phyloP scores from a whole-genome alignment of 2,113 vertebrate species.

The Mixornis gularis region DNA sequence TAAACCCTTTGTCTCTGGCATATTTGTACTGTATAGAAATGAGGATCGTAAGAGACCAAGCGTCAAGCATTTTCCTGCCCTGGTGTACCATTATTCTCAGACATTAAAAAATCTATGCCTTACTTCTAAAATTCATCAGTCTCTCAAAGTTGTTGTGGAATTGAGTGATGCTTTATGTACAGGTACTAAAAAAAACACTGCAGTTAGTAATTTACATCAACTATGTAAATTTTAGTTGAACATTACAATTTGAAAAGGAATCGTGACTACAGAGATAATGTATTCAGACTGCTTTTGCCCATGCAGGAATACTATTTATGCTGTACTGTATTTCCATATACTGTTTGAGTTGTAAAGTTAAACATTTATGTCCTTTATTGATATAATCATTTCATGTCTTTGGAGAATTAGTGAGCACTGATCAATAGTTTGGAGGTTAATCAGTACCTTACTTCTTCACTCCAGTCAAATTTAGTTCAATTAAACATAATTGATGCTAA shows the following conservation, averaged over 20 bases:
- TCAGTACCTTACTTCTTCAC: slow-evolving; percentile 40
- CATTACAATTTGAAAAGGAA: slow-evolving; percentile 15
- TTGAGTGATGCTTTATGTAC: not conserved
- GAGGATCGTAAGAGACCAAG: not conserved
- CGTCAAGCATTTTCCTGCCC: not conserved
- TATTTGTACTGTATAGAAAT: not conserved
- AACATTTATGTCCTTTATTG: slow-evolving; percentile 29
- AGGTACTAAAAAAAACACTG: not conserved
- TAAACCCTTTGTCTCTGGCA: not conserved
- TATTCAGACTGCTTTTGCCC: not conserved
- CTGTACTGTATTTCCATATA: not conserved
- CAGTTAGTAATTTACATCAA: not conserved
- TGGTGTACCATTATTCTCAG: not conserved
- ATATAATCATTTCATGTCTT: slow-evolving; percentile 33
- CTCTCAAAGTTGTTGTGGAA: not conserved
- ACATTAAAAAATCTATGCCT: not conserved
- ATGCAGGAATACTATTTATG: not conserved
- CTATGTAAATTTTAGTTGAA: not conserved
- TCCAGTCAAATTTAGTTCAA: slow-evolving; percentile 41
- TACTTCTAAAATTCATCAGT: not conserved
- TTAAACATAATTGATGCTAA: slow-evolving; percentile 53
- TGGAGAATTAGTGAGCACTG: not conserved
- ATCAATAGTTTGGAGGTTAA: slow-evolving; percentile 60
- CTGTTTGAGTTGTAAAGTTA: slow-evolving; percentile 12
- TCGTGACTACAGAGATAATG: not conserved